phyloP scores from a whole-genome alignment of 2,888 invertebrate genomes.

The Strigamia transsilvanica region DNA sequence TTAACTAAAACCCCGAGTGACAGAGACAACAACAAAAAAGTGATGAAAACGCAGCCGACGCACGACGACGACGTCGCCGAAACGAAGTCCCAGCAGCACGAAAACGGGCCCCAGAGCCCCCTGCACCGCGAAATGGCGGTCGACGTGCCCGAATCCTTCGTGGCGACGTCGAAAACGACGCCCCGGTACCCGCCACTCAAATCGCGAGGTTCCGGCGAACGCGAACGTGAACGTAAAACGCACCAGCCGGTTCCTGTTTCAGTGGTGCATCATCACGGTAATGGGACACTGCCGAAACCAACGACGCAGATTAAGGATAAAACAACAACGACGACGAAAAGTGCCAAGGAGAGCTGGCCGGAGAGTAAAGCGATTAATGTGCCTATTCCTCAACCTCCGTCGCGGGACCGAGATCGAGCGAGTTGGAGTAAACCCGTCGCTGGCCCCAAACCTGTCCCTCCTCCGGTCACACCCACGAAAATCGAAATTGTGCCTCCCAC shows the following conservation, averaged over 20 bases:
- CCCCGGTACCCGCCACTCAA: constrained; percentile 73
- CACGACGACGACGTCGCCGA: not conserved
- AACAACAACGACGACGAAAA: constrained; percentile 17
- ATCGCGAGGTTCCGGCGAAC: constrained; percentile 48
- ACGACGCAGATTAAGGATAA: constrained; percentile 57
- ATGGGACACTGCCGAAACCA: constrained; percentile 61
- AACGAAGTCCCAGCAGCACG: not conserved
- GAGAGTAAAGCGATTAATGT: constrained; percentile 21
- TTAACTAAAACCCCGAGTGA: not conserved
- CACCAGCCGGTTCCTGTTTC: not conserved
- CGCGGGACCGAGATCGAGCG: constrained; percentile 69
- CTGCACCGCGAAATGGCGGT: constrained; percentile 96
- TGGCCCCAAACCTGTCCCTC: constrained; percentile 70
- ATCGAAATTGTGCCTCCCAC: not conserved
- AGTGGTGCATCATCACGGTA: constrained; percentile 56
- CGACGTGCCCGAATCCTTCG: constrained; percentile 95
- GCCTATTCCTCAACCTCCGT: constrained; percentile 70
- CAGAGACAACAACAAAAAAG: not conserved
- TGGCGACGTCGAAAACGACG: constrained; percentile 88
- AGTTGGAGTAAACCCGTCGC: constrained; percentile 68
- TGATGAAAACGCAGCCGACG: not conserved
- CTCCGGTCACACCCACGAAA: constrained; percentile 66
- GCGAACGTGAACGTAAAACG: not conserved
- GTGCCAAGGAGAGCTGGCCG: constrained; percentile 8
- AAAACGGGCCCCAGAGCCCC: constrained; percentile 67